These are phyloP conservation scores for Semotilus atromaculatus DNA, from an alignment of 2,797 vertebrate genomes.

Conservation along the genomic window DNA sequence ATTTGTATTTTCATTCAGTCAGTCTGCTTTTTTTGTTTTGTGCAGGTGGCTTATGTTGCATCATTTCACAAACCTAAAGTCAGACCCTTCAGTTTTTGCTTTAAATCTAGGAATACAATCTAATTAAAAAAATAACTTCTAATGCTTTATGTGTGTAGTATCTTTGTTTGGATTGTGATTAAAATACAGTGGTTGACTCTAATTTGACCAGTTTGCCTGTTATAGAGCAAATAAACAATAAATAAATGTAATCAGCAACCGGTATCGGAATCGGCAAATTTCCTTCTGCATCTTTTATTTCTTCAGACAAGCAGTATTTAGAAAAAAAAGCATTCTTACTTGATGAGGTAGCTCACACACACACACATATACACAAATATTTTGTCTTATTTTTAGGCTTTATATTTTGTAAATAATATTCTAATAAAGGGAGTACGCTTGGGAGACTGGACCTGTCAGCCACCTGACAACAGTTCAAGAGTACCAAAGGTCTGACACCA, in stretches of 20 bases:
- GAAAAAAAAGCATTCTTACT: not conserved
- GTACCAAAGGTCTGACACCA: conserved; percentile 22
- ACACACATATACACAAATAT: not conserved
- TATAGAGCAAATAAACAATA: not conserved
- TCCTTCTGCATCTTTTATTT: not conserved
- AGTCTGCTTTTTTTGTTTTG: not conserved
- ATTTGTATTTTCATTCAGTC: not conserved
- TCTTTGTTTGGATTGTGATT: not conserved
- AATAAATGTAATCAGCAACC: not conserved
- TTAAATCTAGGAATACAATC: not conserved
- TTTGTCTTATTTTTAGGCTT: too few relatives aligned
- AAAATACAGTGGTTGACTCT: not conserved
- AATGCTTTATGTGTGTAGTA: not conserved
- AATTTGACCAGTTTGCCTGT: not conserved
- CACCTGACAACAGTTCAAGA: conserved; percentile 1
- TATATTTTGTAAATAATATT: conserved; percentile 1
- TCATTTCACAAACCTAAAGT: not conserved
- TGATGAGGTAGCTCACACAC: not conserved
- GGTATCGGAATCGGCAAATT: not conserved
- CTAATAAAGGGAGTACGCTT: not conserved
- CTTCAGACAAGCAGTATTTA: not conserved
- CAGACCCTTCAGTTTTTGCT: not conserved
- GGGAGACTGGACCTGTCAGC: conserved; percentile 4
- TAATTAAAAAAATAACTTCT: not conserved
- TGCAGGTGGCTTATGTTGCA: not conserved